Evolutionary conservation across 2,888 invertebrate species (phyloP).

Genomic region (Baccha elongata): DNA sequence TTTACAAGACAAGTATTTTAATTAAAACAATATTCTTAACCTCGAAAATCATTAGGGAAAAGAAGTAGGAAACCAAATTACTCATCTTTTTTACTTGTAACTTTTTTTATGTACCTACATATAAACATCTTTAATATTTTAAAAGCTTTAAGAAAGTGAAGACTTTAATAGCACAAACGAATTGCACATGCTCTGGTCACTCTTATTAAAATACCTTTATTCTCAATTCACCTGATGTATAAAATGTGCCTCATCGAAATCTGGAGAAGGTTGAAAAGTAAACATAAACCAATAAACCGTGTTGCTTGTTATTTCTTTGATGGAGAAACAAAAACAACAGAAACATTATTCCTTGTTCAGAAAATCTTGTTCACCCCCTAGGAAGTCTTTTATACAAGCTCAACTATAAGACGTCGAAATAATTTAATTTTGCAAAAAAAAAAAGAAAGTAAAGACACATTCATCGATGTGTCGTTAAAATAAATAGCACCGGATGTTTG

Average conservation of each 20-base stretch:
- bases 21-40: too few relatives aligned
- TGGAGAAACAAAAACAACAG: not conserved
- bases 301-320: not conserved
- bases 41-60: too few relatives aligned
- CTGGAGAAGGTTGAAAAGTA: not conserved
- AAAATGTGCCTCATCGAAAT: not conserved
- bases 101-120: too few relatives aligned
- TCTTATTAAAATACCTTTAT: not conserved
- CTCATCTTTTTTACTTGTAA: too few relatives aligned
- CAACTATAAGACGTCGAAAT: conserved; percentile 58
- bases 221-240: not conserved
- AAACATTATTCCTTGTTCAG: conserved; percentile 9
- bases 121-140: too few relatives aligned
- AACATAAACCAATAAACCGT: not conserved
- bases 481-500: conserved; percentile 65
- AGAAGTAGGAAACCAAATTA: too few relatives aligned
- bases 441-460: conserved; percentile 47
- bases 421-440: conserved; percentile 56
- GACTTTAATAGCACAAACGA: too few relatives aligned
- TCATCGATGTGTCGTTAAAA: conserved; percentile 67
- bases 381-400: conserved; percentile 26
- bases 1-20: too few relatives aligned
- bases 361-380: conserved; percentile 35
- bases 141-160: too few relatives aligned
- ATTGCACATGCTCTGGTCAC: too few relatives aligned